A percentile compares a stretch with the other conserved stretches of the same genome.
These are phyloP conservation scores for Drosophila funebris DNA, from an alignment of 1,140 invertebrate species.

Conservation along the genomic window DNA sequence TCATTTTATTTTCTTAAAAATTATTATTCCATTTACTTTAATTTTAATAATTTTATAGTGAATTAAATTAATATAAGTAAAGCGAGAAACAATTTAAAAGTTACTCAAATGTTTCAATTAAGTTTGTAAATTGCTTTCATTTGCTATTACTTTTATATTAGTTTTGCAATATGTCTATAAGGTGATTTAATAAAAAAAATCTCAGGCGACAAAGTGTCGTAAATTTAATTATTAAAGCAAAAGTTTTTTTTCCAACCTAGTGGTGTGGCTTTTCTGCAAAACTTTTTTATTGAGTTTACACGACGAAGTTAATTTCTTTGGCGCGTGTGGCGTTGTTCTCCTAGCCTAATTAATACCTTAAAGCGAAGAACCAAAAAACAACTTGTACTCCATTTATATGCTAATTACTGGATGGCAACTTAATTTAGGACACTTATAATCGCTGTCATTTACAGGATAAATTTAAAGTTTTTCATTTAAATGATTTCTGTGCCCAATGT, in stretches of 20 bases:
- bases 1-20: too few relatives aligned
- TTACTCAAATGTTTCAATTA: too few relatives aligned
- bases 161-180: conserved; percentile 11
- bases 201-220: conserved; percentile 31
- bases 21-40: too few relatives aligned
- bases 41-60: too few relatives aligned
- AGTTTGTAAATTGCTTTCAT: conserved; percentile 25
- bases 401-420: conserved; percentile 50
- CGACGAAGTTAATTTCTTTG: conserved; percentile 63
- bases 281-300: conserved; percentile 78
- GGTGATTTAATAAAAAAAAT: conserved; percentile 28
- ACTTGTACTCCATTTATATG: conserved; percentile 73
- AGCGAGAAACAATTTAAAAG: not conserved
- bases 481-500: conserved; percentile 11
- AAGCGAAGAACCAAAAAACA: conserved; percentile 2
- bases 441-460: conserved; percentile 3
- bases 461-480: conserved; percentile 33
- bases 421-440: conserved; percentile 9
- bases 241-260: conserved; percentile 31
- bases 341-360: conserved; percentile 70
- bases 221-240: conserved; percentile 50
- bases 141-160: conserved; percentile 47
- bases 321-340: conserved; percentile 34
- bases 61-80: too few relatives aligned
- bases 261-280: conserved; percentile 16